A percentile compares a stretch with the other conserved stretches of the same genome.
Conservation (phyloP, 1,140 invertebrate genomes). For the Diploscapter pachys region DNA sequence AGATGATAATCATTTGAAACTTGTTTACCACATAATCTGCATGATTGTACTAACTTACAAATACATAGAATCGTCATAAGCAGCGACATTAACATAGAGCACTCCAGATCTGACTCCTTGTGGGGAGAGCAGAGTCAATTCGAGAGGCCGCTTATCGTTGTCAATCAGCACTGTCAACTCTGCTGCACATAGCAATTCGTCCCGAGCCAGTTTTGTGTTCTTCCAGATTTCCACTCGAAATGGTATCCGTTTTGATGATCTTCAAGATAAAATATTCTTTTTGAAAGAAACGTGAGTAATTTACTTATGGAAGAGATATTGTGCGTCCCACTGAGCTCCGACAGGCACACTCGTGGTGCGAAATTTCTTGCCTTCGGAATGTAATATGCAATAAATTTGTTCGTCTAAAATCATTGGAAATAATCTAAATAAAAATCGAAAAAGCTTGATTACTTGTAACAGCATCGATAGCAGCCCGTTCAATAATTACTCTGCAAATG, state of each 20-base stretch:
- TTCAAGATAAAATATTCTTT: slow-evolving; percentile 14
- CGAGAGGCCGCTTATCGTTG: slow-evolving; percentile 34
- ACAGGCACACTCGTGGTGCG: not conserved
- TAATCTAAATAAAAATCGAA: no score
- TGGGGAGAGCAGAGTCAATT: not conserved
- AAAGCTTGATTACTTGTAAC: no score
- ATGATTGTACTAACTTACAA: slow-evolving; percentile 36
- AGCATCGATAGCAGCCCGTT: no score
- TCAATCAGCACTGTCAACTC: slow-evolving; percentile 41
- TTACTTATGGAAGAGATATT: slow-evolving; percentile 21
- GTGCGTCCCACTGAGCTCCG: slow-evolving; percentile 4
- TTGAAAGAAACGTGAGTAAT: not conserved
- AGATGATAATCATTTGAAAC: not conserved
- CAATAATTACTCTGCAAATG: no score
- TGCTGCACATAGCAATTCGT: slow-evolving; percentile 28
- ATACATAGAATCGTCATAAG: slow-evolving; percentile 52
- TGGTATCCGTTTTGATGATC: slow-evolving; percentile 22
- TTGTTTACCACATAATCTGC: slow-evolving; percentile 7
- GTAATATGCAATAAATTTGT: not conserved
- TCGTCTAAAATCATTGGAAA: no score
- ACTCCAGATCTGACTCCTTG: slow-evolving; percentile 18
- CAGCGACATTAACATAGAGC: slow-evolving; percentile 35
- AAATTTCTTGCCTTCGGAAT: slow-evolving; percentile 23
- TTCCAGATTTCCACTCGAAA: slow-evolving; percentile 39
- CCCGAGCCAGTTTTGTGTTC: slow-evolving; percentile 27